Evolutionary conservation across 2,888 invertebrate species (phyloP).

Genomic region (Drosophila prostipennis): DNA sequence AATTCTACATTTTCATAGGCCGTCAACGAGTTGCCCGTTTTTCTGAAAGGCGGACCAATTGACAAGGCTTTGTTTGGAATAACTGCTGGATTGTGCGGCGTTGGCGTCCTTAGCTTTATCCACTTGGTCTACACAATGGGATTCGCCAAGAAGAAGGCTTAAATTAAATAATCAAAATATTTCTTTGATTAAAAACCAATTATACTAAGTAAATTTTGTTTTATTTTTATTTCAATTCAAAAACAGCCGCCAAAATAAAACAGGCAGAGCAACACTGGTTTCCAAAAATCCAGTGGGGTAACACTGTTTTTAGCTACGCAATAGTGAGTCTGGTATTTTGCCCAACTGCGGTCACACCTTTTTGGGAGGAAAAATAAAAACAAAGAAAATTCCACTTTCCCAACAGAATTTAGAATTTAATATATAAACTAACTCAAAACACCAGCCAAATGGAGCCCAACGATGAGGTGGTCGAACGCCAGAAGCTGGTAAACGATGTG

Average conservation of each 20-base stretch:
- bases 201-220: not conserved
- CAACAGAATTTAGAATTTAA: conserved; percentile 23
- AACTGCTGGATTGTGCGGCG: conserved; percentile 82
- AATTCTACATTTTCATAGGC: conserved; percentile 69
- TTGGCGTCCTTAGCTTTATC: conserved; percentile 78
- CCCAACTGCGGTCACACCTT: conserved; percentile 3
- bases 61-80: conserved; percentile 82
- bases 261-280: not conserved
- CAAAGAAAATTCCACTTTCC: conserved; percentile 50
- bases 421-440: conserved; percentile 3
- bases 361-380: conserved; percentile 35
- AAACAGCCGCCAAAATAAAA: conserved; percentile 2
- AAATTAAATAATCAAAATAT: conserved; percentile 31
- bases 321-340: not conserved
- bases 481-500: conserved; percentile 83
- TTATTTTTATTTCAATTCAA: not conserved
- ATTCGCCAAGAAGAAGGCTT: conserved; percentile 81
- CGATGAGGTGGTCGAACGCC: conserved; percentile 84
- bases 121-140: conserved; percentile 82
- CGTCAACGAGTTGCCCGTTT: conserved; percentile 81
- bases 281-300: no score
- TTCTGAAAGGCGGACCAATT: conserved; percentile 83
- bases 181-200: conserved; percentile 24
- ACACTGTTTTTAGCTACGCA: not conserved
- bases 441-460: conserved; percentile 82